Conservation (phyloP, 2,113 vertebrate species). For the Lepisosteus osseus region DNA sequence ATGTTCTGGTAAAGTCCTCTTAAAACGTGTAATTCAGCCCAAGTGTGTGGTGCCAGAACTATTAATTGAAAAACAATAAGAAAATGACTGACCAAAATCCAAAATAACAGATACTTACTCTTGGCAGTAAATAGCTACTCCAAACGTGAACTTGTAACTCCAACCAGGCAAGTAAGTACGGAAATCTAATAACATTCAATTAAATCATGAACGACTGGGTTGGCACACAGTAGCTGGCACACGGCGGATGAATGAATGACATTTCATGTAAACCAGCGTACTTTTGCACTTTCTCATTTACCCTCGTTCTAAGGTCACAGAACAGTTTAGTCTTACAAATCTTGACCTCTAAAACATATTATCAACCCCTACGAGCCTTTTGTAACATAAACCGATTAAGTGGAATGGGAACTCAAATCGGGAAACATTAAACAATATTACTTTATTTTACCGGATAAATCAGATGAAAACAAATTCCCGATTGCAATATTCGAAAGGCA, state of each 20-base stretch:
- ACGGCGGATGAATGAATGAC: not conserved
- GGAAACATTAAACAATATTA: too few relatives aligned
- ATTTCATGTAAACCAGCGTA: not conserved
- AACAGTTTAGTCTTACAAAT: too few relatives aligned
- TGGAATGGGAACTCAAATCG: too few relatives aligned
- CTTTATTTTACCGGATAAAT: too few relatives aligned
- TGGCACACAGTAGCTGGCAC: conserved; percentile 22
- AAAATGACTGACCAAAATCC: conserved; percentile 27
- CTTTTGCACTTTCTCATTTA: not conserved
- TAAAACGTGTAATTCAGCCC: conserved; percentile 2
- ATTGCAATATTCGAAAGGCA: too few relatives aligned
- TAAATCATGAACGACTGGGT: conserved; percentile 28
- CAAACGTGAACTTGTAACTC: conserved; percentile 26
- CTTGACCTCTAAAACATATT: too few relatives aligned
- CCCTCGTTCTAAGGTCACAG: too few relatives aligned
- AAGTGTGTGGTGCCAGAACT: conserved; percentile 29
- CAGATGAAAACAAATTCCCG: too few relatives aligned
- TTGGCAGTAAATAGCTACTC: conserved; percentile 40
- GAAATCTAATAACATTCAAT: conserved; percentile 30
- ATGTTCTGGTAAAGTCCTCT: conserved; percentile 5
- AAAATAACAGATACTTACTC: conserved; percentile 43
- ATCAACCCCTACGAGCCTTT: too few relatives aligned
- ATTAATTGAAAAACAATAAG: conserved; percentile 18
- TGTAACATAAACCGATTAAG: too few relatives aligned
- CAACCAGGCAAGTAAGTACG: conserved; percentile 13